phyloP scores from a whole-genome alignment of 2,797 vertebrate genomes.

The Nyctibius grandis region DNA sequence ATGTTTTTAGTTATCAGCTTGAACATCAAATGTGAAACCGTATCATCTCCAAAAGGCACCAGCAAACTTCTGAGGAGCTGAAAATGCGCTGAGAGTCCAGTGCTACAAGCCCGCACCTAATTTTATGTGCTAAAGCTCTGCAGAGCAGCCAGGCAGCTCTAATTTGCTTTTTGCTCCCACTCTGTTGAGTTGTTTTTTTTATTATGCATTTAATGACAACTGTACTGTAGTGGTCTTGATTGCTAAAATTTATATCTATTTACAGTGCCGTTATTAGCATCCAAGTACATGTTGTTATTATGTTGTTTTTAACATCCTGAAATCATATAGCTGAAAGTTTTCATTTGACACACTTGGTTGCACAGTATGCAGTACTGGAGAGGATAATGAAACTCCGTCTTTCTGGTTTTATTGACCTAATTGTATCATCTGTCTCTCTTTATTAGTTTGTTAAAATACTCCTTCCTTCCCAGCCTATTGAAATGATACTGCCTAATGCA shows the following conservation, averaged over 20 bases:
- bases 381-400: background rate
- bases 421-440: background rate
- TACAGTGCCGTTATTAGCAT: background rate
- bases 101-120: background rate
- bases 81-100: background rate
- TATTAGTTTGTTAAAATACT: background rate
- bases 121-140: background rate
- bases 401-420: constrained; percentile 13
- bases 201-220: constrained; percentile 4
- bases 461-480: background rate
- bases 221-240: background rate
- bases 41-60: background rate
- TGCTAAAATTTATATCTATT: constrained; percentile 26
- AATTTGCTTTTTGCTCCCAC: background rate
- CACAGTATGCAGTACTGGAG: background rate
- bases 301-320: constrained; percentile 37
- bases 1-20: background rate
- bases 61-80: background rate
- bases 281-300: background rate
- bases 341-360: background rate
- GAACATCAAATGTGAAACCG: background rate
- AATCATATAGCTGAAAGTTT: background rate
- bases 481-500: background rate
- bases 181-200: background rate
- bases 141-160: background rate